These are phyloP conservation scores for Anabacerthia variegaticeps DNA, from an alignment of 2,797 vertebrate genomes.

Conservation along the genomic window DNA sequence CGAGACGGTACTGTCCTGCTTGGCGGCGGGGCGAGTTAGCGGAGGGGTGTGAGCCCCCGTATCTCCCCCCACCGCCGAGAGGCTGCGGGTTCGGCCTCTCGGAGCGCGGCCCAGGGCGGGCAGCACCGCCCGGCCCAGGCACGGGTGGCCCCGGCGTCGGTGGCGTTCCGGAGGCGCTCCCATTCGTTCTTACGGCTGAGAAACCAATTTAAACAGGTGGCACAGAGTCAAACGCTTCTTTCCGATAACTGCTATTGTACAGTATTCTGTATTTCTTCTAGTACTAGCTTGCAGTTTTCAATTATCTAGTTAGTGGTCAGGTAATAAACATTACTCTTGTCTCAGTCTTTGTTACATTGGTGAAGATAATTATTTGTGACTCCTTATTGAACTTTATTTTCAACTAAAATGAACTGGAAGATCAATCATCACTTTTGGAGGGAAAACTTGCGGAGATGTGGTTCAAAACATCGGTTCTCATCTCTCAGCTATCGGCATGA, in stretches of 20 bases:
- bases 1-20: too few species aligned
- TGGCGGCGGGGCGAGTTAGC: too few species aligned
- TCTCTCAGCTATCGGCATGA: neutral
- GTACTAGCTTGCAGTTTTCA: neutral
- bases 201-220: neutral
- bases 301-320: neutral
- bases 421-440: neutral
- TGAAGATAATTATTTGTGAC: neutral
- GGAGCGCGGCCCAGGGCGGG: too few species aligned
- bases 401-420: neutral
- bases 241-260: accelerated
- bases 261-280: neutral
- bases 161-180: neutral
- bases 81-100: neutral
- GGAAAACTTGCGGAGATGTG: neutral
- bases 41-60: accelerated
- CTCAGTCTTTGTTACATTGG: neutral
- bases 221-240: neutral
- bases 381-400: neutral
- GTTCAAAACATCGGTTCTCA: neutral
- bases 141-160: neutral
- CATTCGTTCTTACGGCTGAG: accelerated
- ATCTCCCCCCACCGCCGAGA: accelerated
- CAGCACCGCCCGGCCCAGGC: neutral
- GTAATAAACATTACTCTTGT: neutral